These are phyloP conservation scores for Antennarius striatus DNA, from an alignment of 2,113 vertebrate genomes.

Conservation along the genomic window DNA sequence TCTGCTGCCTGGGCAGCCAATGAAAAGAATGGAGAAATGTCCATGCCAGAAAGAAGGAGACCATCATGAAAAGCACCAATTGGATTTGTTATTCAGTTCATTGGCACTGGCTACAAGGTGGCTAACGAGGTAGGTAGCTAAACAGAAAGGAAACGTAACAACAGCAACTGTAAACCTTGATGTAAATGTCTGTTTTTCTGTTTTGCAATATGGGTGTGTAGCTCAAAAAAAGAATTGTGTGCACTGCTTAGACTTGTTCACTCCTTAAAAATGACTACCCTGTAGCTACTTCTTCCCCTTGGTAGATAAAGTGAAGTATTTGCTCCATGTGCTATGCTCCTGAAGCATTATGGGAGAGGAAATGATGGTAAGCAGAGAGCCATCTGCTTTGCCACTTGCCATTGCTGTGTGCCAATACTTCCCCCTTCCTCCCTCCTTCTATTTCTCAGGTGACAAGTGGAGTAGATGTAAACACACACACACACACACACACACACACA, in stretches of 20 bases:
- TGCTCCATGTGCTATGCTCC: constrained; percentile 50
- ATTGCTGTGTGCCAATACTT: constrained; percentile 61
- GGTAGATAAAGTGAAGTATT: constrained; percentile 47
- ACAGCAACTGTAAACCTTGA: constrained; percentile 18
- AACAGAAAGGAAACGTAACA: constrained; percentile 60
- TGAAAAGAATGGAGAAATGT: constrained; percentile 67
- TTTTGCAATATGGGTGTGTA: constrained; percentile 6
- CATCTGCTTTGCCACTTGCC: constrained; percentile 80
- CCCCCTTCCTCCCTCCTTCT: constrained; percentile 40
- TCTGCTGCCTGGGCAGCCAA: constrained; percentile 75
- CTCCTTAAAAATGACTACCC: constrained; percentile 58
- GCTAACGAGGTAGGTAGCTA: constrained; percentile 73
- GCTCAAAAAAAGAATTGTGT: constrained; percentile 25
- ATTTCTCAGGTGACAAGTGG: constrained; percentile 68
- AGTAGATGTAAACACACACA: constrained; percentile 35
- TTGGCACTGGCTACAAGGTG: constrained; percentile 65
- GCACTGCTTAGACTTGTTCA: constrained; percentile 43
- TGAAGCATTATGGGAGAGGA: constrained; percentile 74
- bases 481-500: constrained; percentile 15
- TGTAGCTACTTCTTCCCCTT: constrained; percentile 62
- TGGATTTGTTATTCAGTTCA: constrained; percentile 63
- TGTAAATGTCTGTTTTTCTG: constrained; percentile 12
- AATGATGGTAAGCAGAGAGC: constrained; percentile 71
- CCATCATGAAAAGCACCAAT: constrained; percentile 70
- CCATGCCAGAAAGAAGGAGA: constrained; percentile 64